These are phyloP conservation scores for Blastobasis lacticolella DNA, from an alignment of 2,888 invertebrate genomes.

Conservation along the genomic window DNA sequence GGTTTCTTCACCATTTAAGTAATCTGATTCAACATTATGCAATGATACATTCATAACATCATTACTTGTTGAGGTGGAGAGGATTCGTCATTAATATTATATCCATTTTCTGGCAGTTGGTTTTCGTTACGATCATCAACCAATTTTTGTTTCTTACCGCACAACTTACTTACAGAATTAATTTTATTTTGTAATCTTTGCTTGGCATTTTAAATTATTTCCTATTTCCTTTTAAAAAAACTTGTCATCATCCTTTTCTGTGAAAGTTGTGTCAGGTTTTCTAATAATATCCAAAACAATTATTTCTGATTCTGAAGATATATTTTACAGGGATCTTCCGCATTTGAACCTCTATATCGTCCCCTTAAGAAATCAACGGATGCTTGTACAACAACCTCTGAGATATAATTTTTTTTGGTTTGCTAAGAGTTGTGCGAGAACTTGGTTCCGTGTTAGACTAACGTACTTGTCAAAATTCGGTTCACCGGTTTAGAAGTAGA, in stretches of 20 bases:
- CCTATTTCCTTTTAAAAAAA: neutral
- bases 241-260: neutral
- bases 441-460: too few relatives aligned
- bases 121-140: neutral
- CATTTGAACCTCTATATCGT: neutral
- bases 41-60: too few relatives aligned
- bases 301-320: neutral
- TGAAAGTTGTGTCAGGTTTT: neutral
- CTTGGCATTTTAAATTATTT: neutral
- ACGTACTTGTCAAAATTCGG: too few relatives aligned
- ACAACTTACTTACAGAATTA: neutral
- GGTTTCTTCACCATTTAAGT: too few relatives aligned
- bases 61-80: neutral
- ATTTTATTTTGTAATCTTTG: neutral
- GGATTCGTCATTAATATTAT: neutral
- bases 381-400: neutral
- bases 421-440: neutral
- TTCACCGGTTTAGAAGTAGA: too few relatives aligned
- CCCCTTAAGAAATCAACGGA: neutral
- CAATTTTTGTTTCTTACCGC: neutral
- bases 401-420: neutral
- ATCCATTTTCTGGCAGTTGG: neutral
- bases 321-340: neutral
- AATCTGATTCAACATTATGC: too few relatives aligned
- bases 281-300: neutral